Conservation (phyloP, 2,797 vertebrate genomes). For the Sebastes matsubarae region DNA sequence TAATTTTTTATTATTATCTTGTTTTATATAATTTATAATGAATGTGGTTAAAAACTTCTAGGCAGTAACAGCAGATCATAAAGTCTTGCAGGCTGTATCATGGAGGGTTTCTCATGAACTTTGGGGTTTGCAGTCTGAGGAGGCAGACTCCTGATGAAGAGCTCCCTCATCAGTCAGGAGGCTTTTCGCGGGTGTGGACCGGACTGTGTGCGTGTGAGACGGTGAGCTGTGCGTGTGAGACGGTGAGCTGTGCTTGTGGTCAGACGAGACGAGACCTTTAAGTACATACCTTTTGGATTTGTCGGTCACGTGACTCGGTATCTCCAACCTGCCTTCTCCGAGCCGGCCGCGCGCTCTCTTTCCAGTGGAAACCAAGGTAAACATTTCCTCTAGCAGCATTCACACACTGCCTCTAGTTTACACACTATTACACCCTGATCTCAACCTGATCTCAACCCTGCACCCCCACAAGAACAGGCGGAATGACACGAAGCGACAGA, state of each 20-base stretch:
- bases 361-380: conserved; percentile 66
- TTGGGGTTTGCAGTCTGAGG: not conserved
- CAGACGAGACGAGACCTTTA: conserved; percentile 78
- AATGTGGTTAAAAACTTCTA: not conserved
- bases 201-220: conserved; percentile 9
- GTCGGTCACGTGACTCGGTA: conserved; percentile 71
- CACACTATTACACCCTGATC: not conserved
- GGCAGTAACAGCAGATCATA: too few species aligned
- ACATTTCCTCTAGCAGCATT: conserved; percentile 34
- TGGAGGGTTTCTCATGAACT: not conserved
- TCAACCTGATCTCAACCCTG: not conserved
- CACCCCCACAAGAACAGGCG: not conserved
- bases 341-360: conserved; percentile 55
- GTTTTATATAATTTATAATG: not conserved
- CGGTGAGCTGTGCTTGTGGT: conserved; percentile 54
- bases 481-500: conserved; percentile 32
- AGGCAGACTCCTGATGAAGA: conserved; percentile 23
- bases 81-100: not conserved
- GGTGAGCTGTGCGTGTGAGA: conserved; percentile 56
- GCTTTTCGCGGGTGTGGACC: conserved; percentile 37
- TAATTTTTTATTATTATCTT: not conserved
- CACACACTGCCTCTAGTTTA: conserved; percentile 14
- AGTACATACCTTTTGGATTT: conserved; percentile 71
- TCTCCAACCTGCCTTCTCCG: conserved; percentile 61
- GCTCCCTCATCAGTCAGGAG: conserved; percentile 16